Evolutionary conservation across 2,113 vertebrate genomes (phyloP).

Genomic region (Sturnus vulgaris): DNA sequence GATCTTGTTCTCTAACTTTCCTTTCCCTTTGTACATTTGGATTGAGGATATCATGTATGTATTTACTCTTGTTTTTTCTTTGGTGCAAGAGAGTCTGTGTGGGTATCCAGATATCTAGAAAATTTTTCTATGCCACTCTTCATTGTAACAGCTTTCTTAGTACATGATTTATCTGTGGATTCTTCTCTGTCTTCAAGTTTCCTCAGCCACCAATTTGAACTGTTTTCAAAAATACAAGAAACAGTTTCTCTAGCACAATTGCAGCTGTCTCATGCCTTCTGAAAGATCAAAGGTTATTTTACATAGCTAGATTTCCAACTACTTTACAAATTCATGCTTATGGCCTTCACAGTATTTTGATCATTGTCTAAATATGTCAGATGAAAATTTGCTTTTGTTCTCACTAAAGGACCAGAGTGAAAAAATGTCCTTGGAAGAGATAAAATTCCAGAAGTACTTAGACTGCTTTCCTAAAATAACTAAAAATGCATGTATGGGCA

Average conservation of each 20-base stretch:
- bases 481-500: background rate
- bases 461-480: background rate
- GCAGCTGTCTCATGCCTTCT: background rate
- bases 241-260: accelerated
- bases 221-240: background rate
- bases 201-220: background rate
- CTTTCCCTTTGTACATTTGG: background rate
- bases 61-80: background rate
- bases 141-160: background rate
- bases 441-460: background rate
- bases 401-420: background rate
- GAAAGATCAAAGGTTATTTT: background rate
- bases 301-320: background rate
- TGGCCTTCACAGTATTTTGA: background rate
- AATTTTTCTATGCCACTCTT: background rate
- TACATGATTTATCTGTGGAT: background rate
- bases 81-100: background rate
- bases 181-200: background rate
- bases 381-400: background rate
- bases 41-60: background rate
- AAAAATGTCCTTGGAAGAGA: background rate
- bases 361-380: background rate
- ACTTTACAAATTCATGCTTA: background rate
- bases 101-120: background rate
- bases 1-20: background rate